Base-by-base conservation (phyloP, 2,113 vertebrate species). In the Bubo blakistoni region DNA sequence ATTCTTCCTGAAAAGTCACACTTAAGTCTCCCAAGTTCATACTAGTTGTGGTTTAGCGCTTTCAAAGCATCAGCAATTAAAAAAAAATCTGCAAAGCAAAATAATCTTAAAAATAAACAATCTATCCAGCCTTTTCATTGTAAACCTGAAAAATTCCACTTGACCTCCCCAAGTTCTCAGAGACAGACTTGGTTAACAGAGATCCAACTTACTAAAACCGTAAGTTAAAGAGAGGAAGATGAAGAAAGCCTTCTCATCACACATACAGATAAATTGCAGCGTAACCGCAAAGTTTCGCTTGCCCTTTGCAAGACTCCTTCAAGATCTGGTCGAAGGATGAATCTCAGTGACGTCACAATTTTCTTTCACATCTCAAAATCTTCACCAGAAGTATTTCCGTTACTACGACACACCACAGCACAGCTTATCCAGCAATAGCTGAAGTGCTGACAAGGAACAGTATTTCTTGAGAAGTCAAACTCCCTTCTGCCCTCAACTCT, bases 211-310 rank as follows among this genome's bases (percentile, higher is more conserved):
- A 38, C 36, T 47, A 16, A 63, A 42, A 46, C 70, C 7, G 2
- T 7, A 8, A 66, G 17, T 3, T 16, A 20, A 62, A 57, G 16
- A 59, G 15, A 83, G 19, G 46, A 74, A 47, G 32, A 42, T 19
- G 46, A 79, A 69, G 34, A 63, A 90, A 77, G 26, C 38, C 34
- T 32, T 29, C 38, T 24, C 34, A 19, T 34, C 62, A 26, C 9
- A 17, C 7, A 3, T 6, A 21, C 14, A 51, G 42, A 29, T 17
- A 78, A 90, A 18, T 19, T 1, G 0, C 26, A 34, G 32, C 0
- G 7, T 52, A 72, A 86, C 32, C 52, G 24, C 51, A 3, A 55
- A 9, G 32, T 36, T 65, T 54, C 54, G 11, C 46, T 3, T 36
- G 21, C 40, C 57, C 62, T 91, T 38, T 10, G 6, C 26, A 55